Percentiles rank a stretch among this genome's conserved stretches.
Conservation (phyloP, 2,888 invertebrate genomes). For the Helicoverpa assulta region DNA sequence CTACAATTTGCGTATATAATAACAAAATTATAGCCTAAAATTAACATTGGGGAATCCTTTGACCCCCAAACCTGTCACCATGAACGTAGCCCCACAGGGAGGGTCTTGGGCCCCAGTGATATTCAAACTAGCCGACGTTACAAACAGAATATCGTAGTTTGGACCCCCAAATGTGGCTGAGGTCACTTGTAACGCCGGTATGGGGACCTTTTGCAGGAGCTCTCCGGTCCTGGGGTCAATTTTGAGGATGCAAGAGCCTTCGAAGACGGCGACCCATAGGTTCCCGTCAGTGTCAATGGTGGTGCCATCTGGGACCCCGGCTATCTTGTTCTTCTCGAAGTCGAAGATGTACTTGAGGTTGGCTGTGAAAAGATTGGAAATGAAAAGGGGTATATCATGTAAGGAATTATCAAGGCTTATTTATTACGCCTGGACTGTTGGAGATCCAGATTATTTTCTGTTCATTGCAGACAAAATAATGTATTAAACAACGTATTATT, state of each 20-base stretch:
- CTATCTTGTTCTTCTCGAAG: slow-evolving; percentile 81
- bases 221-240: slow-evolving; percentile 89
- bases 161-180: slow-evolving; percentile 94
- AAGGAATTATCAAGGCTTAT: too few species aligned
- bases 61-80: slow-evolving; percentile 91
- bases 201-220: slow-evolving; percentile 89
- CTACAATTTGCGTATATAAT: neutral
- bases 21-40: slow-evolving; percentile 66
- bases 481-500: too few species aligned
- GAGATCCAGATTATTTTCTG: too few species aligned
- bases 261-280: slow-evolving; percentile 94
- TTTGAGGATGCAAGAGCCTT: slow-evolving; percentile 90
- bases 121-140: slow-evolving; percentile 89
- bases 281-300: slow-evolving; percentile 94
- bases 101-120: slow-evolving; percentile 79
- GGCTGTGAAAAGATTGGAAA: slow-evolving; percentile 78
- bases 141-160: slow-evolving; percentile 92
- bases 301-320: slow-evolving; percentile 92
- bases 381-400: neutral
- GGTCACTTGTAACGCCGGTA: slow-evolving; percentile 91
- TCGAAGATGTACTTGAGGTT: slow-evolving; percentile 91
- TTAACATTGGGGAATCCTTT: slow-evolving; percentile 85
- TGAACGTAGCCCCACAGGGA: slow-evolving; percentile 91
- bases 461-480: too few species aligned
- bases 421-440: too few species aligned